A percentile compares a stretch with the other conserved stretches of the same genome.
phyloP scores from a whole-genome alignment of 2,797 vertebrate genomes.

The Sebastes matsubarae region DNA sequence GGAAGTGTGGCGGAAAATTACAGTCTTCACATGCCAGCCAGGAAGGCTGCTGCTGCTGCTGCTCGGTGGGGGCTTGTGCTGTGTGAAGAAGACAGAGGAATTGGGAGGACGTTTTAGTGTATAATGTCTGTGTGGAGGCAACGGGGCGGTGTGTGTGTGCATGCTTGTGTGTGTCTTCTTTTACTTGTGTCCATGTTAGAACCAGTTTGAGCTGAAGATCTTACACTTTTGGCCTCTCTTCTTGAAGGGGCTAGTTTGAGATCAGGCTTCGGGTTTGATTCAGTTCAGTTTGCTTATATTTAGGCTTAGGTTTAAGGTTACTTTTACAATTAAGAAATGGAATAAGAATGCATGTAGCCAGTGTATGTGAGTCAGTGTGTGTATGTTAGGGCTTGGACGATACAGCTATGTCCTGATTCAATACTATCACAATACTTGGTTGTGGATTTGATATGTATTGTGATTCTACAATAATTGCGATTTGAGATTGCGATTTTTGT shows the following conservation, averaged over 20 bases:
- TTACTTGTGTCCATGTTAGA: slow-evolving; percentile 14
- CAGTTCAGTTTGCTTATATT: neutral
- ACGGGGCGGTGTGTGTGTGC: slow-evolving; percentile 11
- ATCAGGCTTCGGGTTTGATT: neutral
- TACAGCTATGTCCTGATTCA: no score
- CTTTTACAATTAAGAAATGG: neutral
- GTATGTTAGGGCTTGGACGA: no score
- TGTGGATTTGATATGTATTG: no score
- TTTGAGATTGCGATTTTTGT: no score
- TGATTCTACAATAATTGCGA: no score
- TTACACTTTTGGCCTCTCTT: neutral
- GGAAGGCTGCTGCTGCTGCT: slow-evolving; percentile 67
- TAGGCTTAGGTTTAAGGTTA: neutral
- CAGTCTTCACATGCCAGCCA: slow-evolving; percentile 80
- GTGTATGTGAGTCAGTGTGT: neutral
- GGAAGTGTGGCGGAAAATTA: slow-evolving; percentile 85
- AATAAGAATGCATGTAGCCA: neutral
- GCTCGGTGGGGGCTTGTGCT: slow-evolving; percentile 66
- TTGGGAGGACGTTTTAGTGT: slow-evolving; percentile 58
- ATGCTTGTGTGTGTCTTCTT: slow-evolving; percentile 4
- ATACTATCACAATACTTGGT: no score
- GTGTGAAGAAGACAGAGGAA: slow-evolving; percentile 73
- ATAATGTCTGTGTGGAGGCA: slow-evolving; percentile 49
- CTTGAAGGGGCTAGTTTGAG: neutral
- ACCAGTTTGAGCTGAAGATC: slow-evolving; percentile 19